Conservation (phyloP, 2,888 invertebrate species). For the Ethmia dodecea region DNA sequence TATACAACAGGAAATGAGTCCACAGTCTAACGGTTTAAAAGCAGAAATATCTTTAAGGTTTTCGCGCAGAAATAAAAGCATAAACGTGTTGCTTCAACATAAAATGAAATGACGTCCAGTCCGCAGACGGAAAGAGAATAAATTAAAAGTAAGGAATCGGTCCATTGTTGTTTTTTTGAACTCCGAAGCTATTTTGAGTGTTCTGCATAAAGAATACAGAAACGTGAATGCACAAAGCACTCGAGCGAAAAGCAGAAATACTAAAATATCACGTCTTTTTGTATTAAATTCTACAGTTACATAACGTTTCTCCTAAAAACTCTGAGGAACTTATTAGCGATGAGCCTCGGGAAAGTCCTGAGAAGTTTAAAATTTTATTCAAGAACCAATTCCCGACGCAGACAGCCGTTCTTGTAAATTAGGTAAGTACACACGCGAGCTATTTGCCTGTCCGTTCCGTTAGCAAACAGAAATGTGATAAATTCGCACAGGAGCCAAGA, state of each 20-base stretch:
- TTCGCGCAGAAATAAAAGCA: constrained; percentile 52
- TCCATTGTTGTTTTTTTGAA: constrained; percentile 51
- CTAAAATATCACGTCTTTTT: no score
- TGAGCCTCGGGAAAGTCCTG: no score
- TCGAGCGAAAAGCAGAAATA: no score
- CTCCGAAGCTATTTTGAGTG: constrained; percentile 32
- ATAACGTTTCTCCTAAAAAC: no score
- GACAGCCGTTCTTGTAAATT: no score
- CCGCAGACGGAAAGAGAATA: constrained; percentile 51
- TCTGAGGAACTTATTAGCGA: no score
- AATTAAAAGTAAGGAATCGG: constrained; percentile 60
- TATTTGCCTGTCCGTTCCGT: constrained; percentile 34
- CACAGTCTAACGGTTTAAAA: constrained; percentile 32
- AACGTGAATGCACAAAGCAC: no score
- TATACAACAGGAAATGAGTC: constrained; percentile 35
- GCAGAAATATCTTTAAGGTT: constrained; percentile 35
- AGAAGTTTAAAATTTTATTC: no score
- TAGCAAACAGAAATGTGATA: constrained; percentile 46
- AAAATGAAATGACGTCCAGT: constrained; percentile 58
- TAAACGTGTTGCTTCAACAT: constrained; percentile 56
- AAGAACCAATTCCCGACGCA: no score
- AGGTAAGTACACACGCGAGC: no score
- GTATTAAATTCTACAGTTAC: no score
- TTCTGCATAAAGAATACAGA: constrained; percentile 27
- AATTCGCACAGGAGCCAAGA: constrained; percentile 46